Conservation (phyloP, 2,888 invertebrate species). For the Synergus japonicus region DNA sequence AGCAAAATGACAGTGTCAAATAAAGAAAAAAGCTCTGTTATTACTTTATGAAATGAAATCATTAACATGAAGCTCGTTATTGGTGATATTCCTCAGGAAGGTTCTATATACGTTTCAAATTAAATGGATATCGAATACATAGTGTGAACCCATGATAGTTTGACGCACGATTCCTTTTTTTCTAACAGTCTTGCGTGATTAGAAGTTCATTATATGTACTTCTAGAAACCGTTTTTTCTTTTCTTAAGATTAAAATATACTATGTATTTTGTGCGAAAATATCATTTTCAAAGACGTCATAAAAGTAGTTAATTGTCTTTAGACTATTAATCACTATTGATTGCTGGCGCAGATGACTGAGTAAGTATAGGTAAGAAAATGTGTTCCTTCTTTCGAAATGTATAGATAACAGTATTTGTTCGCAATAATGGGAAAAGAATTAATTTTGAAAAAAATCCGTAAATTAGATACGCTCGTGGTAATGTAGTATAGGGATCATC, state of each 20-base stretch:
- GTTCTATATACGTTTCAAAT: neutral
- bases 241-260: neutral
- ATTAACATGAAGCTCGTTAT: constrained; percentile 58
- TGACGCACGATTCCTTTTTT: neutral
- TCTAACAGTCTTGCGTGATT: neutral
- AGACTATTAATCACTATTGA: constrained; percentile 7
- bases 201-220: neutral
- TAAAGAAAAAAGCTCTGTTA: constrained; percentile 53
- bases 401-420: neutral
- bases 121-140: neutral
- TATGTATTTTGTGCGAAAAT: neutral
- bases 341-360: neutral
- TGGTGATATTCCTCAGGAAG: neutral
- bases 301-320: neutral
- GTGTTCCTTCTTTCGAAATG: neutral
- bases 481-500: neutral
- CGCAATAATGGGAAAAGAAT: neutral
- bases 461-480: neutral
- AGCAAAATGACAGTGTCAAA: constrained; percentile 55
- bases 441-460: neutral
- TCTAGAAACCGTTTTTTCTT: neutral
- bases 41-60: constrained; percentile 61
- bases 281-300: neutral
- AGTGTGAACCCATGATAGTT: neutral
- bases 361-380: neutral